Conservation (phyloP, 2,113 vertebrate genomes). For the Hemiprocne comata region DNA sequence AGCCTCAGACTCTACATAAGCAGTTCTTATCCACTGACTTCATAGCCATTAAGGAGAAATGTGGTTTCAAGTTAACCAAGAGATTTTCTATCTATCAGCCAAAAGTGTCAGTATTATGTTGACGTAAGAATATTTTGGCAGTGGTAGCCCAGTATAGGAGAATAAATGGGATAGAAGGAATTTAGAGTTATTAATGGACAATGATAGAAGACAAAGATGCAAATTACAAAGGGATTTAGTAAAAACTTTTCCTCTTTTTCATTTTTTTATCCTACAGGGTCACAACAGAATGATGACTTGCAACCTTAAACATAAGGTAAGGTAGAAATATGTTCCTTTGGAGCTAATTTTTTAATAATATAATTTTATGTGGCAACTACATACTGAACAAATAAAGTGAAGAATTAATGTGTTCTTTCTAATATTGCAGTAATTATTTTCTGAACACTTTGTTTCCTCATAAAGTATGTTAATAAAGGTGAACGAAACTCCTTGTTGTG, state of each 20-base stretch:
- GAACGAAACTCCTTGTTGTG: background rate
- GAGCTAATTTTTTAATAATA: background rate
- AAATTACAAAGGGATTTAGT: background rate
- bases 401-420: background rate
- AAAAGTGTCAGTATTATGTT: fast-evolving
- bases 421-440: background rate
- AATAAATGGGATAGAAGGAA: background rate
- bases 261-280: background rate
- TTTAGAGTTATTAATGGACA: background rate
- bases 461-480: background rate
- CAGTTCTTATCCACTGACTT: background rate
- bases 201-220: background rate
- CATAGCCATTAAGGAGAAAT: background rate
- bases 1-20: background rate
- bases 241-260: background rate
- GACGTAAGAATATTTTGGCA: background rate
- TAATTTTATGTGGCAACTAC: background rate
- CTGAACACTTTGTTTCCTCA: background rate
- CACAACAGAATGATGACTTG: background rate
- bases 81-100: background rate
- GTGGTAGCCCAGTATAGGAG: background rate
- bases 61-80: background rate
- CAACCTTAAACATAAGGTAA: background rate
- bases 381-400: conserved; percentile 1
- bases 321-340: background rate